Conservation (phyloP, 2,888 invertebrate species). For the Maniola hyperantus region DNA sequence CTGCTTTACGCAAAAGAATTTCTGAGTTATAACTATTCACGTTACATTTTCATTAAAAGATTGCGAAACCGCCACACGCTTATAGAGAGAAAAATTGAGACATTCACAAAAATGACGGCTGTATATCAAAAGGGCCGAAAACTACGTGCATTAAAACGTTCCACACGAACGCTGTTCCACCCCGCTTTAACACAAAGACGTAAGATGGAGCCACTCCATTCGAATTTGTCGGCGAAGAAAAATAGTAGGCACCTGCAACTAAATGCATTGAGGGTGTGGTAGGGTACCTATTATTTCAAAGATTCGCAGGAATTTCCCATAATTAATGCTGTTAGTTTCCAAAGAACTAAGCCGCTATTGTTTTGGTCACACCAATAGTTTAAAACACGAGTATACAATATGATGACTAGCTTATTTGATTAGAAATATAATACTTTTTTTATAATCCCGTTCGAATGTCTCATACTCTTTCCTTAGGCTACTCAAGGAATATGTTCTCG, state of each 20-base stretch:
- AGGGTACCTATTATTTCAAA: neutral
- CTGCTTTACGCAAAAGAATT: neutral
- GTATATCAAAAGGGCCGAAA: slow-evolving; percentile 50
- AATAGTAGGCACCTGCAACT: slow-evolving; percentile 78
- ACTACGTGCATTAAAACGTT: slow-evolving; percentile 47
- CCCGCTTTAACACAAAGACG: slow-evolving; percentile 50
- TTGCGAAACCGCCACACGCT: slow-evolving; percentile 18
- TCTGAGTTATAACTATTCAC: neutral
- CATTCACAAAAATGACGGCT: slow-evolving; percentile 44
- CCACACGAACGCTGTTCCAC: slow-evolving; percentile 49
- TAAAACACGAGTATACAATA: too few relatives aligned
- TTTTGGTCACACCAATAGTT: too few relatives aligned
- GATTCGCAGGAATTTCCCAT: neutral
- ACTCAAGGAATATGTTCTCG: too few relatives aligned
- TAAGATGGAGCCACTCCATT: slow-evolving; percentile 58
- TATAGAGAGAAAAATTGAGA: slow-evolving; percentile 30
- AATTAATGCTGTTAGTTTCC: neutral
- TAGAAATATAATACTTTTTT: too few relatives aligned
- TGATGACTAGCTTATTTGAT: too few relatives aligned
- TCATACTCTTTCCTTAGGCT: too few relatives aligned
- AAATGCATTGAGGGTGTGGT: slow-evolving; percentile 64
- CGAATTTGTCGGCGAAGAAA: slow-evolving; percentile 74
- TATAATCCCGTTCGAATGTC: too few relatives aligned
- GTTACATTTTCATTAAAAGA: slow-evolving; percentile 22
- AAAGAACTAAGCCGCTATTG: neutral